These are phyloP conservation scores for Cassiopea andromeda DNA, from an alignment of 30 jellyfish, hydroid and myxozoan species.

Conservation along the genomic window DNA sequence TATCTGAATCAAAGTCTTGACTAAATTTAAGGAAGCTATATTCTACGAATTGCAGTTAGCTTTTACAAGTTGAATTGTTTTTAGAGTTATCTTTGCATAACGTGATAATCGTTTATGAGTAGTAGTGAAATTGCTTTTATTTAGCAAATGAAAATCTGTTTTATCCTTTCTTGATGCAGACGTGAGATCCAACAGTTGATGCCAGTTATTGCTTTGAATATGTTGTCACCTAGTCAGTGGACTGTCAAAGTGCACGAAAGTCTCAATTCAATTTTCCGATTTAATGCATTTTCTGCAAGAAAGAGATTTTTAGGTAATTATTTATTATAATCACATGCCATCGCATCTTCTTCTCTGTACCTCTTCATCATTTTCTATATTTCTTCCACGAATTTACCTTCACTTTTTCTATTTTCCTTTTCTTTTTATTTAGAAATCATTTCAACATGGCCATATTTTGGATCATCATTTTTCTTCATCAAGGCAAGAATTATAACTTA, in stretches of 20 bases:
- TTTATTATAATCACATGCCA: neutral
- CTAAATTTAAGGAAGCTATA: neutral
- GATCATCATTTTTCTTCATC: conserved; percentile 92
- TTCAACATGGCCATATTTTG: conserved; percentile 91
- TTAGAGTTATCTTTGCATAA: neutral
- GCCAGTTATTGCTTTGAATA: conserved; percentile 78
- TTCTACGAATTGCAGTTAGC: neutral
- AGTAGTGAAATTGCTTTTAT: too few species aligned
- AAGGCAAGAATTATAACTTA: conserved; percentile 53
- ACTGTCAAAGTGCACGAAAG: conserved; percentile 74
- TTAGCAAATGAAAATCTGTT: too few species aligned
- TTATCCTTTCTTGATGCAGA: too few species aligned
- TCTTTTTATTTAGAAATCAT: conserved; percentile 65
- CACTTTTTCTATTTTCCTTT: neutral
- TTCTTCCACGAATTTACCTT: neutral
- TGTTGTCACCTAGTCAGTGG: conserved; percentile 92
- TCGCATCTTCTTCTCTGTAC: neutral
- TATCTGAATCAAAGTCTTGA: too few species aligned
- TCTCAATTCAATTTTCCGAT: conserved; percentile 68
- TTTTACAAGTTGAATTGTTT: neutral
- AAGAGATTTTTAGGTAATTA: conserved; percentile 50
- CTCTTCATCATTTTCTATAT: neutral
- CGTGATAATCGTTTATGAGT: too few species aligned
- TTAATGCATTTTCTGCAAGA: conserved; percentile 74
- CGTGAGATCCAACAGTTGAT: conserved; percentile 72